Base-by-base conservation (phyloP, 64 coral and sea anemone genomes). In the Actinia tenebrosa region DNA sequence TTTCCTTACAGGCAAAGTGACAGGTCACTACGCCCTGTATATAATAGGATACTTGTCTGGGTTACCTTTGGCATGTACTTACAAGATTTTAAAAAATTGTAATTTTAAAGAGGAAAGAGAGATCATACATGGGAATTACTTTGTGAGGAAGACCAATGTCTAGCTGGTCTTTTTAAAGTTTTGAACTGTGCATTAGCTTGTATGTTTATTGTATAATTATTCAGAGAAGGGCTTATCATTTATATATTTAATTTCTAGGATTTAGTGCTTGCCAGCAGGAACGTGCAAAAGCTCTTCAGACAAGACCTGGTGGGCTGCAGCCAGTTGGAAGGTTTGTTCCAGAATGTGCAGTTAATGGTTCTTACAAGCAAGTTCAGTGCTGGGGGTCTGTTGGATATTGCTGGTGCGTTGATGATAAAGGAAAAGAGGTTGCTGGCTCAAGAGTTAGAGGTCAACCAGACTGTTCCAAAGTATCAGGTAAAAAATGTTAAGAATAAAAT, bases 361-460 rank as follows among this genome's bases (percentile, higher is more conserved):
- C n/a, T 5, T 99, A 95, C 59, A 80, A 86, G 45, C 64, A 44
- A 30, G 86, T 93, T 10, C 97, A 99, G 68, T 99, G 97, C 56
- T 99, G 97, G 97, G 81, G 30, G 0, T 99, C 97, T 3, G 86
- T 90, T 60, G 97, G 97, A 3, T 99, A 84, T 89, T 99, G 97
- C 66, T 99, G 97, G 97, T 99, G 97, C 91, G 91, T 86, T 53
- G 88, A 99, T 84, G 37, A 18, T 3, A 88, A 71, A 60, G 97
- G 97, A 4, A 56, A 17, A 43, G 97, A 95, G 47, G 11, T 92
- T 45, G 52, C 59, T 26, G 91, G 86, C 30, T 93, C 97, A 56
- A 92, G 85, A 64, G 87, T 89, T 25, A 80, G 93, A 44, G 97
- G 97, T 37, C 85, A 26, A 20, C 95, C 92, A 19, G 77, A 82